Conservation (phyloP, 2,113 vertebrate species). For the Nothocercus julius region DNA sequence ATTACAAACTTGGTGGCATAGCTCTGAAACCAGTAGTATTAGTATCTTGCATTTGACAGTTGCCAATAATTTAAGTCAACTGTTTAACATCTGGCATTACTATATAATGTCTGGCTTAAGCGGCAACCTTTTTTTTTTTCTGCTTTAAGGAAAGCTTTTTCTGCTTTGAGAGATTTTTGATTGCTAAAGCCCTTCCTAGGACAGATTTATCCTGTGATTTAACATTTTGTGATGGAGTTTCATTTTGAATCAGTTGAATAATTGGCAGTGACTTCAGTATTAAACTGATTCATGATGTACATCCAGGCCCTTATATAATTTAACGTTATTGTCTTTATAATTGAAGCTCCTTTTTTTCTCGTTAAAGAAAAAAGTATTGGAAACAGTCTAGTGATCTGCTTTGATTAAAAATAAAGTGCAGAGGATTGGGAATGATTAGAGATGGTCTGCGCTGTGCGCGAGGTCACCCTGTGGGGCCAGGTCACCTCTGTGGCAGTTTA, state of each 20-base stretch:
- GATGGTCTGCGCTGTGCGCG: background rate
- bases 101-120: conserved; percentile 46
- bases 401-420: conserved; percentile 40
- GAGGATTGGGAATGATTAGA: conserved; percentile 17
- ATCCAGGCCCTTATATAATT: conserved; percentile 28
- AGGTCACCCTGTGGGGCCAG: background rate
- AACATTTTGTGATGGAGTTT: conserved; percentile 34
- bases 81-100: conserved; percentile 68
- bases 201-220: conserved; percentile 50
- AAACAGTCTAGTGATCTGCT: conserved; percentile 29
- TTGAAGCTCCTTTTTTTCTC: background rate
- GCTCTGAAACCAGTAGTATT: conserved; percentile 38
- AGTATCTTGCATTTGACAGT: conserved; percentile 30
- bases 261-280: conserved; percentile 43
- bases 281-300: conserved; percentile 50
- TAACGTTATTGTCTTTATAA: conserved; percentile 24
- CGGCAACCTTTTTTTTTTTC: background rate
- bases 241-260: conserved; percentile 24
- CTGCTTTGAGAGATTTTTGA: conserved; percentile 31
- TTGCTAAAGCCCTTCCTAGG: conserved; percentile 20
- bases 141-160: conserved; percentile 42
- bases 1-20: conserved; percentile 35
- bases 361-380: conserved; percentile 31
- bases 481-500: background rate
- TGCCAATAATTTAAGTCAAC: conserved; percentile 64